Conservation (phyloP, 2,888 invertebrate species). For the Macrosoma leucophasiata region DNA sequence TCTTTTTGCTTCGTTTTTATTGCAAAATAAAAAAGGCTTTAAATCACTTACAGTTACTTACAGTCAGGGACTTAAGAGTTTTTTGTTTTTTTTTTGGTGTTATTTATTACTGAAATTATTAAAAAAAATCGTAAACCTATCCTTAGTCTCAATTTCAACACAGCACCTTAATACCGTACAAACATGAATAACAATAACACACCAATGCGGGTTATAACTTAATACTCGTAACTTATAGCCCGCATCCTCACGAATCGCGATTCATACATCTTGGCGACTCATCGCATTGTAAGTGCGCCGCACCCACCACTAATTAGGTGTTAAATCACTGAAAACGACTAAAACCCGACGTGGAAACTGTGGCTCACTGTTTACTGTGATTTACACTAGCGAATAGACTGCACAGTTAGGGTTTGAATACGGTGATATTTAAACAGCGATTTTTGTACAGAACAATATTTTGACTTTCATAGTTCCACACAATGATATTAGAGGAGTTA, state of each 20-base stretch:
- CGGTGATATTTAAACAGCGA: constrained; percentile 19
- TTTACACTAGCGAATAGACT: constrained; percentile 56
- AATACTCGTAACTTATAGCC: no score
- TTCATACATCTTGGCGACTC: constrained; percentile 26
- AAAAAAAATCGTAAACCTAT: no score
- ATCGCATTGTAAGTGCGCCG: constrained; percentile 32
- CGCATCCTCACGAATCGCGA: constrained; percentile 13
- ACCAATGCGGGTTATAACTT: constrained; percentile 13
- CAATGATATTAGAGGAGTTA: no score
- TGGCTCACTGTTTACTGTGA: constrained; percentile 57
- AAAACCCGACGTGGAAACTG: constrained; percentile 36
- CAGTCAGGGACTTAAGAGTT: no score
- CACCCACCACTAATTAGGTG: constrained; percentile 63
- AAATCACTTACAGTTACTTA: no score
- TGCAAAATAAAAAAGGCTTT: no score
- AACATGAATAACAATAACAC: neutral
- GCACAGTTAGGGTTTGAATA: constrained; percentile 22
- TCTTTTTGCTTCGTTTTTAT: no score
- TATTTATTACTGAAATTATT: no score
- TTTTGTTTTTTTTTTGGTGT: no score
- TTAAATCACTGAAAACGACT: constrained; percentile 67
- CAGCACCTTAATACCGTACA: neutral
- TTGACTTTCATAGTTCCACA: no score
- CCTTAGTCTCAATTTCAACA: no score
- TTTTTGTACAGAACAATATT: no score